Evolutionary conservation across 2,113 vertebrate species (phyloP).

Genomic region (Glaucomys volans): DNA sequence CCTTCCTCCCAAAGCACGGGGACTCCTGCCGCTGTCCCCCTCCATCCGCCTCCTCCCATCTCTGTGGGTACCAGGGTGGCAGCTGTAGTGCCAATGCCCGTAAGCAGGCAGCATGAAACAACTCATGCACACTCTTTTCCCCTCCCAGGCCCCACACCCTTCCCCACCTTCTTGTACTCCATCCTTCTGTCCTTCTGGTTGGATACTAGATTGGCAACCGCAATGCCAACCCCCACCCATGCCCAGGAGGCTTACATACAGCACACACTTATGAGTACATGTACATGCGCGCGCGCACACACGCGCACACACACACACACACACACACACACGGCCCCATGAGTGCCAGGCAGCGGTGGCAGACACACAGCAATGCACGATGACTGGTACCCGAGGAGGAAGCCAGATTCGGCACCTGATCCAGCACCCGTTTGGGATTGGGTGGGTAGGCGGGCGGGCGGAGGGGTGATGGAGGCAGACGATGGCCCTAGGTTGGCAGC

Average conservation of each 20-base stretch:
- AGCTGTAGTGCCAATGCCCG: conserved; percentile 76
- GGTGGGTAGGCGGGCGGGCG: conserved; percentile 76
- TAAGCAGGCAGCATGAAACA: conserved; percentile 68
- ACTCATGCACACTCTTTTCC: conserved; percentile 49
- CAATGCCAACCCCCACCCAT: conserved; percentile 80
- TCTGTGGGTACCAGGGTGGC: conserved; percentile 74
- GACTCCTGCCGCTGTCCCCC: conserved; percentile 41
- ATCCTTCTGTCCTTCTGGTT: conserved; percentile 72
- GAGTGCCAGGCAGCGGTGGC: conserved; percentile 81
- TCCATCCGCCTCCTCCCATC: conserved; percentile 60
- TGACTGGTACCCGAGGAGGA: conserved; percentile 80
- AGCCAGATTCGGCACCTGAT: conserved; percentile 82
- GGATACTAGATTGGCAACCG: conserved; percentile 70
- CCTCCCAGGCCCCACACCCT: conserved; percentile 60
- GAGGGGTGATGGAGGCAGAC: conserved; percentile 79
- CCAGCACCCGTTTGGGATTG: conserved; percentile 80
- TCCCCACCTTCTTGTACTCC: conserved; percentile 49
- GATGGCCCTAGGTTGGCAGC: conserved; percentile 84
- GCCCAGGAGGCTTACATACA: conserved; percentile 78
- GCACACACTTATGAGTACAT: conserved; percentile 63
- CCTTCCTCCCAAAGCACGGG: conserved; percentile 57
- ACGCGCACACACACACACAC: conserved; percentile 53
- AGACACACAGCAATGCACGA: conserved; percentile 79
- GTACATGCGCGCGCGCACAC: conserved; percentile 25
- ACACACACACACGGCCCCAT: conserved; percentile 74